phyloP scores from a whole-genome alignment of 1,140 invertebrate species.

The Melanaphis sacchari region DNA sequence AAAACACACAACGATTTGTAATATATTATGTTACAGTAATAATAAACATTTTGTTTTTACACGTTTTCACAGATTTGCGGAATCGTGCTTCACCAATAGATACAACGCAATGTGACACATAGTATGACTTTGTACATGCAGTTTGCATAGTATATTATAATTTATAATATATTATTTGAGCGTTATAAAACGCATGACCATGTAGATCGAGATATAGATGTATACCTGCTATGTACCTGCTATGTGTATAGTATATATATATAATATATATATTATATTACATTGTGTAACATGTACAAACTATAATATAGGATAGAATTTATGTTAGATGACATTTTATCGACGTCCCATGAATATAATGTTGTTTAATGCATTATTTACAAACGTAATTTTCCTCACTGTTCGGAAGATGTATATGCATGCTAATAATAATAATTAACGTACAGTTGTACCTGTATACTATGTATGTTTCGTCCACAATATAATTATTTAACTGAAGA shows the following conservation, averaged over 20 bases:
- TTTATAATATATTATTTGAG: background rate
- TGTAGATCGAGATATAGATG: slow-evolving; percentile 12
- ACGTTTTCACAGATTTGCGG: too few relatives aligned
- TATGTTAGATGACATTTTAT: background rate
- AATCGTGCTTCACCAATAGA: background rate
- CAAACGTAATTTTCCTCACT: background rate
- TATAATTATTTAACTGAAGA: background rate
- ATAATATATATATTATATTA: too few relatives aligned
- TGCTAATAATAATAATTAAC: background rate
- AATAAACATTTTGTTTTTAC: too few relatives aligned
- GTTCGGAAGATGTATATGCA: background rate
- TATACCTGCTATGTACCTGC: background rate
- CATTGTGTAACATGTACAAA: background rate
- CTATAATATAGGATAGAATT: background rate
- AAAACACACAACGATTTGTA: too few relatives aligned
- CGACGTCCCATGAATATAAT: background rate
- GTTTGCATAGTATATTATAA: background rate
- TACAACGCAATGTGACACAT: background rate
- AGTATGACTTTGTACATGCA: background rate
- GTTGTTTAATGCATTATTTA: background rate
- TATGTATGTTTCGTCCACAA: too few relatives aligned
- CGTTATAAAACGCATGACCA: background rate
- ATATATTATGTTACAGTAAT: too few relatives aligned
- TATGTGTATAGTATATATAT: background rate
- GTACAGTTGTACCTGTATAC: background rate